Percentiles rank a stretch among this genome's conserved stretches.
These are phyloP conservation scores for Heliconius hermathena DNA, from an alignment of 1,140 invertebrate genomes.

Conservation along the genomic window DNA sequence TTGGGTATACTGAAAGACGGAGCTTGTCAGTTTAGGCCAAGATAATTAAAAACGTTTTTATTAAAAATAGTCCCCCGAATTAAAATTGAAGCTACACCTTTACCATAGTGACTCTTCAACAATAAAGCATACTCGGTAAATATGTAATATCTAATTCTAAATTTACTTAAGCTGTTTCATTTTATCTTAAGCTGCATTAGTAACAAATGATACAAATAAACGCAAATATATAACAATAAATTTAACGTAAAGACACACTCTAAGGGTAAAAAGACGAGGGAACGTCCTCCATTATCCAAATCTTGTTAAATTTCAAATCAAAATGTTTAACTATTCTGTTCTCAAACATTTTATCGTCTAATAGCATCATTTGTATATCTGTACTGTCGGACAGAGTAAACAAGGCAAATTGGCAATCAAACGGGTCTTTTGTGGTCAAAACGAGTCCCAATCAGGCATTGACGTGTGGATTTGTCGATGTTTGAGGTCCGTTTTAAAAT, in stretches of 20 bases:
- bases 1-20: no score
- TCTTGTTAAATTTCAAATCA: not conserved
- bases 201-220: not conserved
- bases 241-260: not conserved
- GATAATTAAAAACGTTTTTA: no score
- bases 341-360: not conserved
- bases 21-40: no score
- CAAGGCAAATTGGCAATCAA: slow-evolving; percentile 1
- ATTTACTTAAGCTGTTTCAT: no score
- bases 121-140: no score
- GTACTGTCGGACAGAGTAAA: not conserved
- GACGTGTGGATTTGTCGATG: slow-evolving; percentile 7
- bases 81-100: no score
- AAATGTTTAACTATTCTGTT: not conserved
- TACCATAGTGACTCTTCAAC: no score
- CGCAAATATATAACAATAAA: not conserved
- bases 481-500: not conserved
- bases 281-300: not conserved
- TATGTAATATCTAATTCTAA: no score
- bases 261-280: not conserved
- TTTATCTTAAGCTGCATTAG: not conserved
- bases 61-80: no score
- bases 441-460: not conserved
- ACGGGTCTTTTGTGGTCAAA: slow-evolving; percentile 8
- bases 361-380: not conserved